Conservation (phyloP, 2,888 invertebrate genomes). For the Ochropleura plecta region DNA sequence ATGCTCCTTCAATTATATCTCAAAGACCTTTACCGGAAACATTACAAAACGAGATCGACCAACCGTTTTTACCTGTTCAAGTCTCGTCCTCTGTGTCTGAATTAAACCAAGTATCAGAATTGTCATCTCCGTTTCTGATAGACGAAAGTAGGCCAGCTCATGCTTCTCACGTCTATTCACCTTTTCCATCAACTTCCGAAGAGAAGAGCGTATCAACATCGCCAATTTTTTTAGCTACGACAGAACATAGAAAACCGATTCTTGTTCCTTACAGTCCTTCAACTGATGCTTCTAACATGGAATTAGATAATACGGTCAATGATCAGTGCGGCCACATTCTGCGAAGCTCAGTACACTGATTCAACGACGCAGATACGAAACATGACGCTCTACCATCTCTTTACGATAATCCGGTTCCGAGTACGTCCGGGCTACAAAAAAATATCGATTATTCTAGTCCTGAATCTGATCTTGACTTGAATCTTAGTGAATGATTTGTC, state of each 20-base stretch:
- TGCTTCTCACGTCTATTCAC: neutral
- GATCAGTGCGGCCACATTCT: conserved; percentile 39
- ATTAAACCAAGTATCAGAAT: conserved; percentile 38
- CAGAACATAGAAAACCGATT: conserved; percentile 58
- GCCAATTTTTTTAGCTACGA: conserved; percentile 49
- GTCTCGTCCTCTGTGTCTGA: conserved; percentile 8
- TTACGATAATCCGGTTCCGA: neutral
- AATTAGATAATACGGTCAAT: conserved; percentile 57
- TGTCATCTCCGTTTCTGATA: conserved; percentile 1
- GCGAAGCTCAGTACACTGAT: conserved; percentile 1
- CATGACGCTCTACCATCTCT: neutral
- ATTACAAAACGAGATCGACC: conserved; percentile 5
- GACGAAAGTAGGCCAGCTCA: neutral
- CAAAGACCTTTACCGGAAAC: no score
- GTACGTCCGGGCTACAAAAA: neutral
- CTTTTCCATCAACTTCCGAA: neutral
- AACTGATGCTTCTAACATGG: conserved; percentile 60
- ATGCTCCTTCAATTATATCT: no score
- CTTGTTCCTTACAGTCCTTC: conserved; percentile 59
- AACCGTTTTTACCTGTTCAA: conserved; percentile 9
- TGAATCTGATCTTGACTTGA: conserved; percentile 15
- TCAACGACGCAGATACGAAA: conserved; percentile 7
- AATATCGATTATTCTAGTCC: neutral
- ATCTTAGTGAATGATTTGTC: conserved; percentile 1
- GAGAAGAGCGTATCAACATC: conserved; percentile 9